Base-by-base conservation (phyloP, 2,797 vertebrate genomes). In the Menidia menidia region DNA sequence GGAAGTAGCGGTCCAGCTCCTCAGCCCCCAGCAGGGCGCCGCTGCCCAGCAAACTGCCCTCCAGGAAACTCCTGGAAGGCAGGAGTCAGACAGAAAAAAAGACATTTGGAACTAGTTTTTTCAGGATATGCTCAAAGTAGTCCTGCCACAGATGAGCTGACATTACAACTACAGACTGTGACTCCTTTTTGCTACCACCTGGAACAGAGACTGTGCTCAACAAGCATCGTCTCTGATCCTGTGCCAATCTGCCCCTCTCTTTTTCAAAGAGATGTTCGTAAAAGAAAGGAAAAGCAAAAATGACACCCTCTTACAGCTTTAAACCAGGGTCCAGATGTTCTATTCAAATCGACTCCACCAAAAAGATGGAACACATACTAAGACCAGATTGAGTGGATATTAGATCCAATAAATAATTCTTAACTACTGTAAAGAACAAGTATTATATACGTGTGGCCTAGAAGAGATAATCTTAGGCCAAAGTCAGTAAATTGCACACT, bases 1-100 rank as follows among this genome's bases (percentile, higher is more conserved):
- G 98, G 82, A 99, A 99, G 84, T 97, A 96, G 1, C 97, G 96
- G 75, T 96, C 95, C 54, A 99, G 92, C 83, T 99, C 98, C 32
- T 98, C 96, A 0, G 97, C 95, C 43, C 98, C 98, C 30, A 99
- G 92, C 82, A 99, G 91, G 55, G 98, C 97, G 35, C 98, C 96
- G 0, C 78, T 96, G 1, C 96, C 97, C 88, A 98, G 81, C 55
- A 99, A 93, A 63, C 97, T 98, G 77, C 97, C 97, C 91, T 99
- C 97, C 91, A 99, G 90, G 85, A 98, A 99, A 87, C 97, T 99
- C 91, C 98, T 99, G 73, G 0, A 73, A 77, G 43, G 67, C 0
- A 64, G 18, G 62, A 4, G 31, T 18, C 3, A 0, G 7, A 57
- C 16, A 51, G n/a, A 13, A 43, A 77, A 57, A 52, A 25, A 9